Percentiles rank a stretch among this genome's conserved stretches.
phyloP scores from a whole-genome alignment of 2,888 invertebrate species.

The Teleiodes luculella region DNA sequence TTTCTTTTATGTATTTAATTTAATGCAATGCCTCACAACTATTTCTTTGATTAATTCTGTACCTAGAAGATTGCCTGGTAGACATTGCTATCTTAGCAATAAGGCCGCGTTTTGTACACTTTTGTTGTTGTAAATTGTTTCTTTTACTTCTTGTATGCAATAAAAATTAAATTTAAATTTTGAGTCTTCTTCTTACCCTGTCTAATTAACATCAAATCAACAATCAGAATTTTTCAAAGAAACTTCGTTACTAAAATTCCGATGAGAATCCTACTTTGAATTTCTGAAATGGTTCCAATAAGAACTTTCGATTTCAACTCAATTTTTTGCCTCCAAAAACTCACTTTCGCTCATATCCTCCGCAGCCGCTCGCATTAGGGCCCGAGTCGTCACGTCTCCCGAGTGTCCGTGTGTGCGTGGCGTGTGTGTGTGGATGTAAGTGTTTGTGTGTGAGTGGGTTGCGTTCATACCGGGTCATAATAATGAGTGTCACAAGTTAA shows the following conservation, averaged over 20 bases:
- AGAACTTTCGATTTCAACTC: slow-evolving; percentile 22
- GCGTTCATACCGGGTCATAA: slow-evolving; percentile 18
- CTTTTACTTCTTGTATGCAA: too few relatives aligned
- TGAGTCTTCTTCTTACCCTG: too few relatives aligned
- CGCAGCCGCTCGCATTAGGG: slow-evolving; percentile 51
- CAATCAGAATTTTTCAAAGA: too few relatives aligned
- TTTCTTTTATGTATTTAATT: too few relatives aligned
- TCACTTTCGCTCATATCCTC: slow-evolving; percentile 51
- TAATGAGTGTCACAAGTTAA: background rate
- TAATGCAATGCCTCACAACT: too few relatives aligned
- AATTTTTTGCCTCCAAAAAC: slow-evolving; percentile 27
- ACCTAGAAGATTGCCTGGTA: too few relatives aligned
- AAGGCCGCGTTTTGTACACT: too few relatives aligned
- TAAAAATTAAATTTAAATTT: too few relatives aligned
- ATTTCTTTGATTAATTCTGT: too few relatives aligned
- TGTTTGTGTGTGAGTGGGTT: slow-evolving; percentile 29
- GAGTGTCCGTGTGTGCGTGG: slow-evolving; percentile 23
- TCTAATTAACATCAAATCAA: too few relatives aligned
- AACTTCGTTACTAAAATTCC: background rate
- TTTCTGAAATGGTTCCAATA: slow-evolving; percentile 5
- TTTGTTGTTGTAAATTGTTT: too few relatives aligned
- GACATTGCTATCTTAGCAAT: too few relatives aligned
- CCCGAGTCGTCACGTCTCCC: slow-evolving; percentile 59
- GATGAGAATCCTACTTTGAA: background rate
- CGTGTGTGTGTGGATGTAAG: slow-evolving; percentile 26